Conservation (phyloP, 1,140 invertebrate genomes). For the Plodia interpunctella region DNA sequence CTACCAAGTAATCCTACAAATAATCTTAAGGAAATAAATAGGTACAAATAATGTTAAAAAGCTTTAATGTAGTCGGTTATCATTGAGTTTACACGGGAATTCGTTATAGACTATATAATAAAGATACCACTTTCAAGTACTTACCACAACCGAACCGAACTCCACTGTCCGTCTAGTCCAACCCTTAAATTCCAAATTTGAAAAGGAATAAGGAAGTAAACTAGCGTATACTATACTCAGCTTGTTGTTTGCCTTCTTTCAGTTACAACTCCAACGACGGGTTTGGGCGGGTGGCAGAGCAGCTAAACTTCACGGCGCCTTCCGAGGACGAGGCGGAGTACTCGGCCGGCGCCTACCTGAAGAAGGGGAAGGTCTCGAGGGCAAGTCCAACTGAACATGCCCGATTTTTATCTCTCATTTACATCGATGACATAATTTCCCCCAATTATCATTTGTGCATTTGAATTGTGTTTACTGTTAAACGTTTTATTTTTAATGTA, state of each 20-base stretch:
- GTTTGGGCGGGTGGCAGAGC: constrained; percentile 45
- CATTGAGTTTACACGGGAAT: no score
- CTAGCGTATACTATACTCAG: not conserved
- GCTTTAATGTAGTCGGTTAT: no score
- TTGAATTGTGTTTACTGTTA: not conserved
- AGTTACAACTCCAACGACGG: constrained; percentile 67
- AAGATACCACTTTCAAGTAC: no score
- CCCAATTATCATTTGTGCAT: not conserved
- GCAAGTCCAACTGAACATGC: constrained; percentile 67
- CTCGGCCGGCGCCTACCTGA: constrained; percentile 48
- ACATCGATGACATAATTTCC: constrained; percentile 3
- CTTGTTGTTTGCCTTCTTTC: constrained; percentile 25
- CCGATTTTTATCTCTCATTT: constrained; percentile 39
- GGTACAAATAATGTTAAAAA: no score
- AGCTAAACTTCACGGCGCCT: constrained; percentile 57
- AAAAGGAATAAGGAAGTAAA: no score
- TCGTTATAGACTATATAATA: no score
- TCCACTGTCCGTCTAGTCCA: no score
- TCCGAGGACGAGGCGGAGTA: constrained; percentile 69
- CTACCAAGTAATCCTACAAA: no score
- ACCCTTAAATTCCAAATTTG: no score
- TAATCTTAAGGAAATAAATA: no score
- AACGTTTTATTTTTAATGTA: not conserved
- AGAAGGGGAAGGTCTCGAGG: constrained; percentile 75
- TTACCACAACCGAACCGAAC: no score